Evolutionary conservation across 1,140 invertebrate species (phyloP).

Genomic region (Limonius californicus): DNA sequence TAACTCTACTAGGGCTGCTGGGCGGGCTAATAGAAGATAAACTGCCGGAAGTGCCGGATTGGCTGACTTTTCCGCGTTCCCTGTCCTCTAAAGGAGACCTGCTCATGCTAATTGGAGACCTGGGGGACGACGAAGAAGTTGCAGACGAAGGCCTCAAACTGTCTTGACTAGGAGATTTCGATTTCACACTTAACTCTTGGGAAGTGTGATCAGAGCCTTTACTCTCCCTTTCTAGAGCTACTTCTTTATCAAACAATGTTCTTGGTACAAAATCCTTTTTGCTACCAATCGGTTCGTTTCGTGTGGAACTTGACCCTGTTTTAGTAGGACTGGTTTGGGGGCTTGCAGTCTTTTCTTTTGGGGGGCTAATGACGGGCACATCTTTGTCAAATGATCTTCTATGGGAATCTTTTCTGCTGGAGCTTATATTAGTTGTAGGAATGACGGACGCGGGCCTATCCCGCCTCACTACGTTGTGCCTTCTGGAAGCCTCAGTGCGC

Average conservation of each 20-base stretch:
- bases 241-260: slow-evolving; percentile 15
- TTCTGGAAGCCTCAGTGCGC: slow-evolving; percentile 41
- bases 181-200: slow-evolving; percentile 16
- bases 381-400: slow-evolving; percentile 29
- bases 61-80: slow-evolving; percentile 39
- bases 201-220: not conserved
- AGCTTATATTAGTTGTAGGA: slow-evolving; percentile 39
- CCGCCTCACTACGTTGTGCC: slow-evolving; percentile 39
- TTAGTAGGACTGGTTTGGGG: slow-evolving; percentile 45
- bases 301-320: slow-evolving; percentile 37
- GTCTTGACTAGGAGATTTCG: slow-evolving; percentile 41
- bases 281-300: slow-evolving; percentile 5
- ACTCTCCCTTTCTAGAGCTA: not conserved
- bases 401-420: slow-evolving; percentile 40
- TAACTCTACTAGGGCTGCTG: slow-evolving; percentile 48
- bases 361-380: not conserved
- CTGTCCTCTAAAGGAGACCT: slow-evolving; percentile 36
- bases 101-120: slow-evolving; percentile 18
- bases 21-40: slow-evolving; percentile 46
- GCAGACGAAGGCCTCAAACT: slow-evolving; percentile 42
- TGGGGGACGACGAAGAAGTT: slow-evolving; percentile 13
- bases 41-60: slow-evolving; percentile 48
- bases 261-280: slow-evolving; percentile 2
- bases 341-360: not conserved
- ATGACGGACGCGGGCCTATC: slow-evolving; percentile 44